Evolutionary conservation across 2,888 invertebrate genomes (phyloP), one percentile per base, ranked within the genome.

Genomic region (Clostera curtula): DNA sequence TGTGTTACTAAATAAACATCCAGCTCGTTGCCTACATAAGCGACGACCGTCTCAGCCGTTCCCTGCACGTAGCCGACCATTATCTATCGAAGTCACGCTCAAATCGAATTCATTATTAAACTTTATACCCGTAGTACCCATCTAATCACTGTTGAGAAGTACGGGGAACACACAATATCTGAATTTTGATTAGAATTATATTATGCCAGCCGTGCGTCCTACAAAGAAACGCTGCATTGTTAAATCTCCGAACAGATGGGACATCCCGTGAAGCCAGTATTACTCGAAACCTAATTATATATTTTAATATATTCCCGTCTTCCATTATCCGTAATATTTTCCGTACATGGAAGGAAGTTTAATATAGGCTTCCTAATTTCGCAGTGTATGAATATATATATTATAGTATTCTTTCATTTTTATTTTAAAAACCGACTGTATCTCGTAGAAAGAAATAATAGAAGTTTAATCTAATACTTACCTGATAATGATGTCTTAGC

Each of bases 261-360:
- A 55, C 55, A 49, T 50, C 53, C 56, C 56, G 43, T 43, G 43
- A 59, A 62, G 61, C 50, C 52, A 49, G 61, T 60, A 67, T 63
- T 57, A 41, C 55, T 48, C 42, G 56, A 60, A 61, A 57, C 58
- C 60, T 73, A 76, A 77, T 79, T 77, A 74, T 66, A 61, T 74
- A 74, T 76, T 72, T 73, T 72, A 75, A 76, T 75, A 63, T 73
- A 74, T 73, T 71, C 67, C 43, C 58, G 56, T 51, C 63, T 65
- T 65, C 57, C 60, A 48, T 57, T 65, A 50, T 54, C 46, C 46
- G 57, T 63, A 64, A 58, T 49, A 56, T 51, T 52, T 53, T 40
- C 43, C 44, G 29, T 40, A 47, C 56, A 55, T 39, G 19, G 42
- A 45, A 25, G 29, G 28, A 21, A 22, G 40, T 38, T 43, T 42